Evolutionary conservation across 1,140 invertebrate species (phyloP), one percentile per base, ranked within the genome.

Genomic region (Varroa destructor): DNA sequence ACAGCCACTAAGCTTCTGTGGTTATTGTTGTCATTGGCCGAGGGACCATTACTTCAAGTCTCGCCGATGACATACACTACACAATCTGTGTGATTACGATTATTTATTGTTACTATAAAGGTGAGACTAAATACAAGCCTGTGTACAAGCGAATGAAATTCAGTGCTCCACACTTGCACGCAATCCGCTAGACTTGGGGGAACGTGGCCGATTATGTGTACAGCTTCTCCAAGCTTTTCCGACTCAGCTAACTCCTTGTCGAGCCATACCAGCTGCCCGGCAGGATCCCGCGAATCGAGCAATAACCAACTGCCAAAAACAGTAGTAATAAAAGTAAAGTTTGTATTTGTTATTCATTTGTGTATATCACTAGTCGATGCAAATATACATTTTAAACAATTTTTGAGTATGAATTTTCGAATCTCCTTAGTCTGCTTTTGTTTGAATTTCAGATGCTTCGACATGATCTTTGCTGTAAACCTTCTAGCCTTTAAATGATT

Each of bases 271-370:
- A 99, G 81, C 78, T 98, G 90, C 8, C 88, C 90, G 0, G 89
- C 89, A 1, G 94, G 94, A 82, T 99, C 96, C 0, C 92, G 96
- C 72, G 91, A 90, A 78, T 99, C 98, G 36, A 97, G 81, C 6
- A 97, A 81, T 8, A 99, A 81, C 93, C 95, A 99, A 36, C 61
- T 67, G 37, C 12, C 12, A 40, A 40, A 25, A 40, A 8, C 6
- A 5, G 4, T n/a, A 56, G 55, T 12, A 56, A 56, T 56, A n/a
- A 56, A n/a, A 10, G 25, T 25, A 25, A 25, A 25, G 25, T 25
- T 25, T 25, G 25, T 25, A 25, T 25, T 25, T 25, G 25, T 25
- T 25, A 25, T 25, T 25, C 25, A 25, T 25, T 25, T 25, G 25
- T 25, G 25, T 25, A 25, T 25, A 25, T 25, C 25, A 25, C 25